Evolutionary conservation across 2,888 invertebrate genomes (phyloP).

Genomic region (Andrena camellia): DNA sequence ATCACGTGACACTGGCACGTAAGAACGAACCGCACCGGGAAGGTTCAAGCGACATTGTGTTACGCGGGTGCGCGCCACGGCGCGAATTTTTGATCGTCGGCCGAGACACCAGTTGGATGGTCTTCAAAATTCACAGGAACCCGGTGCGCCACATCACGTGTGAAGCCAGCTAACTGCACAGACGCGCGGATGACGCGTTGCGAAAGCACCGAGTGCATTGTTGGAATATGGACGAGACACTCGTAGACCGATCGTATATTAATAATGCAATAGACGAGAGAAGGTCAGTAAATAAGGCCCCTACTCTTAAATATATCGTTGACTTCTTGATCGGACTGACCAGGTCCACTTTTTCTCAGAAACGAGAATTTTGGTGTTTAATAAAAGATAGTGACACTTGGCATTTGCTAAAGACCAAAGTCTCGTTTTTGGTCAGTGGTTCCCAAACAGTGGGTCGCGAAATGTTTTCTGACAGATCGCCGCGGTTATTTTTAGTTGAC

Average conservation of each 20-base stretch:
- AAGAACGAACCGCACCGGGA: background rate
- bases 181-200: background rate
- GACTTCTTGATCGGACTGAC: no score
- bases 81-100: constrained; percentile 42
- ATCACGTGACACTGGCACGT: constrained; percentile 24
- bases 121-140: constrained; percentile 38
- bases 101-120: constrained; percentile 46
- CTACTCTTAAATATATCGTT: no score
- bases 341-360: no score
- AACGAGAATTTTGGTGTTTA: no score
- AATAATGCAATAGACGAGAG: no score
- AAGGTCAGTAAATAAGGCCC: no score
- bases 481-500: no score
- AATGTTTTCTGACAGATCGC: no score
- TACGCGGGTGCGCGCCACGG: constrained; percentile 9
- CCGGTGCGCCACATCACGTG: constrained; percentile 5
- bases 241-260: background rate
- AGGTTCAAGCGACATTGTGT: background rate
- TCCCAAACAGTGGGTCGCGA: no score
- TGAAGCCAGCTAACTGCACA: background rate
- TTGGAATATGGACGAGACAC: background rate
- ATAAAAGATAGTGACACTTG: no score
- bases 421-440: no score
- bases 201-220: constrained; percentile 1
- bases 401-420: no score